A percentile compares a stretch with the other conserved stretches of the same genome.
Evolutionary conservation across 2,797 vertebrate species (phyloP).

Genomic region (Nannoperca obscura): DNA sequence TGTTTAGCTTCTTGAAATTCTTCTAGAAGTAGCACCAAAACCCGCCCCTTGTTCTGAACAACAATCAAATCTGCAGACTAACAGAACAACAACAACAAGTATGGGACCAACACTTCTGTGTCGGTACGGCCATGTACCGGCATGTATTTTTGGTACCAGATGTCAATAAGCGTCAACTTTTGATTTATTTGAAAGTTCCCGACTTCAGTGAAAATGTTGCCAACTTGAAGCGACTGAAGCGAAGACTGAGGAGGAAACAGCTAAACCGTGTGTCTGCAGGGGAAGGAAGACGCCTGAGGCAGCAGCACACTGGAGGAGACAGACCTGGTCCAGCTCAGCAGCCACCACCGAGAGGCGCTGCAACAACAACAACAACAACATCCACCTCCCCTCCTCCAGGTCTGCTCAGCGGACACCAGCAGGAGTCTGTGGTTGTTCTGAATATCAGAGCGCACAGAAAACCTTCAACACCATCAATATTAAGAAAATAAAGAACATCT

Average conservation of each 20-base stretch:
- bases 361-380: constrained; percentile 45
- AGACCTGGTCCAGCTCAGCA: constrained; percentile 41
- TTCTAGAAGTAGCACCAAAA: too few relatives aligned
- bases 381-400: background rate
- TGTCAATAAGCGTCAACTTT: too few relatives aligned
- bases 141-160: background rate
- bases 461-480: background rate
- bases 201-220: background rate
- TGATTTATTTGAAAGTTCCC: too few relatives aligned
- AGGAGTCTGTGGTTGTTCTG: background rate
- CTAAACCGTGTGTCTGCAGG: too few relatives aligned
- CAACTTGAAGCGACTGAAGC: too few relatives aligned
- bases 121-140: background rate
- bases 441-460: constrained; percentile 3
- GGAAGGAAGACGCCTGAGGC: background rate
- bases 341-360: constrained; percentile 13
- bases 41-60: too few relatives aligned
- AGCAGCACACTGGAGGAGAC: constrained; percentile 20
- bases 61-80: too few relatives aligned
- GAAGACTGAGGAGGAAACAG: too few relatives aligned
- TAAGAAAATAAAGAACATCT: too few relatives aligned
- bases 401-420: background rate
- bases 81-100: background rate
- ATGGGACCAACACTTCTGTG: background rate
- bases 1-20: too few relatives aligned